Percentiles rank a stretch among this genome's conserved stretches.
These are phyloP conservation scores for Ectemnius lituratus DNA, from an alignment of 2,888 invertebrate genomes.

Conservation along the genomic window DNA sequence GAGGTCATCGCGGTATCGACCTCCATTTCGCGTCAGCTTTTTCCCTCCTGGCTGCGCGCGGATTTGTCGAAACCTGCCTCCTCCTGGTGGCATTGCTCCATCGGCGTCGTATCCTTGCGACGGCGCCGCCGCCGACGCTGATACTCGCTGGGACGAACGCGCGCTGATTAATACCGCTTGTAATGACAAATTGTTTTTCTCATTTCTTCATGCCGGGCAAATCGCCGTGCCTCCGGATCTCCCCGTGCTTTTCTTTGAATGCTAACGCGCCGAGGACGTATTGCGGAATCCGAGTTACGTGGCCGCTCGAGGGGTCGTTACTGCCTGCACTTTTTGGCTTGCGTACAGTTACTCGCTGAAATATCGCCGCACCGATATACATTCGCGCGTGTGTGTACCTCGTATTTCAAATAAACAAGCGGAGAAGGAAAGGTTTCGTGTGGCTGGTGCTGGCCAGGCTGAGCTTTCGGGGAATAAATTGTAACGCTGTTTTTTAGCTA, in stretches of 20 bases:
- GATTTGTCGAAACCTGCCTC: conserved; percentile 47
- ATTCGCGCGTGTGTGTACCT: no score
- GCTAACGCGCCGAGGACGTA: no score
- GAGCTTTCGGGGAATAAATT: no score
- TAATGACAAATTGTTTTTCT: conserved; percentile 7
- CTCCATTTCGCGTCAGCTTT: conserved; percentile 43
- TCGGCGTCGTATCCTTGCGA: conserved; percentile 27
- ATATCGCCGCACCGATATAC: no score
- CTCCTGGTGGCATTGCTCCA: conserved; percentile 23
- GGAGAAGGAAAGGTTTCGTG: no score
- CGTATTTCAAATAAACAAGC: no score
- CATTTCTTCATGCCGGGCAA: not conserved
- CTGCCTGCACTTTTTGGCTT: no score
- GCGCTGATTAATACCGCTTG: conserved; percentile 24
- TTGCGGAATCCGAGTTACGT: no score
- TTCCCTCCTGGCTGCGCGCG: conserved; percentile 19
- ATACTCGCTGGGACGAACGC: conserved; percentile 3
- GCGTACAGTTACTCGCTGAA: no score
- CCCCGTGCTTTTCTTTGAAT: not conserved
- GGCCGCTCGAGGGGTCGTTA: no score
- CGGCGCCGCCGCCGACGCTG: not conserved
- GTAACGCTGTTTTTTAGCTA: no score
- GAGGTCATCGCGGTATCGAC: conserved; percentile 57
- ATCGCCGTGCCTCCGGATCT: not conserved
- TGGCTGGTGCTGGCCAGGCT: no score